Percentiles rank a stretch among this genome's conserved stretches.
phyloP scores from a whole-genome alignment of 2,888 invertebrate species.

The Rhodophaea formosa region DNA sequence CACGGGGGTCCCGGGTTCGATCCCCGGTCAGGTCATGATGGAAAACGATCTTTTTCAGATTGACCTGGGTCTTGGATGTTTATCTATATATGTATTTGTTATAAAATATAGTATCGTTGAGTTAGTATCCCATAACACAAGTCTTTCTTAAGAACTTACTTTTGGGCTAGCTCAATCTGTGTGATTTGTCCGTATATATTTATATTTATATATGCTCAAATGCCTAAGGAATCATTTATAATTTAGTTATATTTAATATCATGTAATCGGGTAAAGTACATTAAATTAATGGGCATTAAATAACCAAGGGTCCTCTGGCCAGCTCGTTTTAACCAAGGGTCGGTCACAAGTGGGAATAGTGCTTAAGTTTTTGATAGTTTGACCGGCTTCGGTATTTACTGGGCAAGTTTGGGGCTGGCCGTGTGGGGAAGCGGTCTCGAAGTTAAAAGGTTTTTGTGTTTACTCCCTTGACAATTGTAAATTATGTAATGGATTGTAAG shows the following conservation, averaged over 20 bases:
- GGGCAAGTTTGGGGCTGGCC: slow-evolving; percentile 75
- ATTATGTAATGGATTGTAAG: background rate
- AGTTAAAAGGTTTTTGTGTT: slow-evolving; percentile 19
- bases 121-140: too few relatives aligned
- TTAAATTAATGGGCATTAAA: slow-evolving; percentile 45
- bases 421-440: slow-evolving; percentile 43
- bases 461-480: background rate
- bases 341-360: slow-evolving; percentile 64
- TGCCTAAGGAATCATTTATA: too few relatives aligned
- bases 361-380: slow-evolving; percentile 78
- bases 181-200: too few relatives aligned
- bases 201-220: too few relatives aligned
- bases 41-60: too few relatives aligned
- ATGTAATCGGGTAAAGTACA: slow-evolving; percentile 29
- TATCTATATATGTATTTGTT: too few relatives aligned
- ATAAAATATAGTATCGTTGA: too few relatives aligned
- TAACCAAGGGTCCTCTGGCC: slow-evolving; percentile 43
- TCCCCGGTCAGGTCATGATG: too few relatives aligned
- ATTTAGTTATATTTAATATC: slow-evolving; percentile 17
- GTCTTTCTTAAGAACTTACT: too few relatives aligned
- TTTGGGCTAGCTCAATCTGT: too few relatives aligned
- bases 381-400: slow-evolving; percentile 77
- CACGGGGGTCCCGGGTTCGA: too few relatives aligned
- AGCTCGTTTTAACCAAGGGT: slow-evolving; percentile 60
- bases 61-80: too few relatives aligned